These are phyloP conservation scores for Hermaeophaga mercurialis DNA, from an alignment of 2,888 invertebrate genomes.

Conservation along the genomic window DNA sequence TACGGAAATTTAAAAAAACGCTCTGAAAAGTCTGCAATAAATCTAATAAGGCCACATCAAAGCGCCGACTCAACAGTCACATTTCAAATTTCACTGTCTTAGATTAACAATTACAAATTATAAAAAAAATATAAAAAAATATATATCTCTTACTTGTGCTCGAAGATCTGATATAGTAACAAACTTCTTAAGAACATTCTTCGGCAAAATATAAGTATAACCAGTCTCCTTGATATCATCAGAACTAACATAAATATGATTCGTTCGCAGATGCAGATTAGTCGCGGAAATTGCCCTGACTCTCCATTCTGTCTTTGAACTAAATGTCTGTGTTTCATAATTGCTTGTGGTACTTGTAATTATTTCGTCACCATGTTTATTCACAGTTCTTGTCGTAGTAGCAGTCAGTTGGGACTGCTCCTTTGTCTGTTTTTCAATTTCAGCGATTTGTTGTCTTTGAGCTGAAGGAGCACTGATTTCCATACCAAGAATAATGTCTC, in stretches of 20 bases:
- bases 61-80: too few species aligned
- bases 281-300: conserved; percentile 98
- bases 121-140: conserved; percentile 3
- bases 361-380: conserved; percentile 99
- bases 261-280: conserved; percentile 94
- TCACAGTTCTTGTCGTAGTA: conserved; percentile 97
- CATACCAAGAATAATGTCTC: conserved; percentile 99
- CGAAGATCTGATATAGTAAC: conserved; percentile 98
- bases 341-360: conserved; percentile 99
- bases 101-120: too few species aligned
- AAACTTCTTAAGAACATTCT: conserved; percentile 98
- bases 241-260: conserved; percentile 98
- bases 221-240: conserved; percentile 99
- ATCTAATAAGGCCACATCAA: too few species aligned
- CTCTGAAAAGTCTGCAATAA: too few species aligned
- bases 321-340: conserved; percentile 98
- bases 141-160: conserved; percentile 67
- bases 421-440: conserved; percentile 99
- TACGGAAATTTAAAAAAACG: too few species aligned
- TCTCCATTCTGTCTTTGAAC: conserved; percentile 99
- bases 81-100: too few species aligned
- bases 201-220: conserved; percentile 91
- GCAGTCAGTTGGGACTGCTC: conserved; percentile 98
- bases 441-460: conserved; percentile 98
- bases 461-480: conserved; percentile 99